Base-by-base conservation (phyloP, 2,797 vertebrate species). In the Oophaga sylvatica region DNA sequence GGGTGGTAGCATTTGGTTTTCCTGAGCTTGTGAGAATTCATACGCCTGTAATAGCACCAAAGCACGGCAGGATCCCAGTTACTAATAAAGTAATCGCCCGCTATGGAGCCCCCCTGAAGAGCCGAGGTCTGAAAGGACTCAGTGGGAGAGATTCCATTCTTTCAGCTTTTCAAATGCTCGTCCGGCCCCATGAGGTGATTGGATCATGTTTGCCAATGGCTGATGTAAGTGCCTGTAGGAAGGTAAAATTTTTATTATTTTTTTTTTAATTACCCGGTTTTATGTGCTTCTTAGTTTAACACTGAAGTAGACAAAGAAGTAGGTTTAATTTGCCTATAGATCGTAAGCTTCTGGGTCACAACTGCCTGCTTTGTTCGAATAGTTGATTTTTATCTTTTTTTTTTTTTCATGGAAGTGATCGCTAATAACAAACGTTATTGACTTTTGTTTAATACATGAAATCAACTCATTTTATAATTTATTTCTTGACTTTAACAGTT, bases 21-120 rank as follows among this genome's bases (percentile, higher is more conserved):
- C 84, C 84, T 83, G 84, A 89, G 88, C 88, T 89, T 89, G 84
- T 89, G 88, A 89, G 88, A 89, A 89, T 89, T 89, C 88, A 89
- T 89, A 89, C 63, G 88, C 80, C 88, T 89, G 84, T 89, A 86
- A 89, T 86, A 89, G 88, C 88, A 89, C 88, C 88, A 89, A 89
- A 89, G 88, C 88, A 89, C 88, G 62, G 84, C 88, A 83, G 88
- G 88, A 82, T 63, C 80, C 88, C 84, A 83, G 84, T 89, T 89
- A 86, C 88, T 89, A 89, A 89, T 89, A 89, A 89, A 89, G 88
- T 86, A 86, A 89, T 89, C 88, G 88, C 88, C 88, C 88, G 80
- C 88, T 83, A 89, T 89, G 88, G 73, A 83, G 88, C 71, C 88
- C 88, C 88, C 84, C 87, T 89, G 88, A 89, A 76, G 88, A 70